Evolutionary conservation across 2,797 vertebrate genomes (phyloP).

Genomic region (Channa striata): DNA sequence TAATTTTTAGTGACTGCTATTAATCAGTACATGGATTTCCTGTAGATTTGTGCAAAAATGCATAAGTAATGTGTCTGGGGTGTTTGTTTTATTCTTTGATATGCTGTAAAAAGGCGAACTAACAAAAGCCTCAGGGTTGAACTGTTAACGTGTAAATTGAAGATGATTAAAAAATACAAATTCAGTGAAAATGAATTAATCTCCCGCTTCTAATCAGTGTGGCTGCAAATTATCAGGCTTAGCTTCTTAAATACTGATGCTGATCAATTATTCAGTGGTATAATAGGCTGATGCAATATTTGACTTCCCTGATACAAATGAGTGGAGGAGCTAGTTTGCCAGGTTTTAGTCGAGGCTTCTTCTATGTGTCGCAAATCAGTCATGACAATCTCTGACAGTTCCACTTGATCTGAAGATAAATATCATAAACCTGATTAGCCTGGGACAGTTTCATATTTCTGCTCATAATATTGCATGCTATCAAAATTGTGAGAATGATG

Average conservation of each 20-base stretch:
- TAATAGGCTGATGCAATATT: background rate
- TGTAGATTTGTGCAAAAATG: background rate
- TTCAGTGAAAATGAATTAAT: constrained; percentile 1
- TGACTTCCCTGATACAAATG: background rate
- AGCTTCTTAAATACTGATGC: background rate
- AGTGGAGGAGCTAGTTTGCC: background rate
- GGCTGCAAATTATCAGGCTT: constrained; percentile 1
- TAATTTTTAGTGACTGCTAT: background rate
- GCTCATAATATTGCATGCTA: constrained; percentile 15
- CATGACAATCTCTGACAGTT: constrained; percentile 15
- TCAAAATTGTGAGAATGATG: constrained; percentile 18
- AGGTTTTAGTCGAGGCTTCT: background rate
- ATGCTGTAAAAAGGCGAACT: background rate
- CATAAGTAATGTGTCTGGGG: background rate
- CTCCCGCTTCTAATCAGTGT: background rate
- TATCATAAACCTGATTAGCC: constrained; percentile 37
- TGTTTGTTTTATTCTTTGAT: constrained; percentile 2
- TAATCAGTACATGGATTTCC: background rate
- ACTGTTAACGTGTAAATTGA: background rate
- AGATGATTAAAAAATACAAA: background rate
- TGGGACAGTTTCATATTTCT: constrained; percentile 40
- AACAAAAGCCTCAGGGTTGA: background rate
- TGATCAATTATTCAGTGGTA: background rate
- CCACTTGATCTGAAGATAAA: constrained; percentile 36
- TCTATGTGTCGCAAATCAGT: constrained; percentile 20